Conservation (phyloP, 2,797 vertebrate species). For the Cossypha niveicapilla region DNA sequence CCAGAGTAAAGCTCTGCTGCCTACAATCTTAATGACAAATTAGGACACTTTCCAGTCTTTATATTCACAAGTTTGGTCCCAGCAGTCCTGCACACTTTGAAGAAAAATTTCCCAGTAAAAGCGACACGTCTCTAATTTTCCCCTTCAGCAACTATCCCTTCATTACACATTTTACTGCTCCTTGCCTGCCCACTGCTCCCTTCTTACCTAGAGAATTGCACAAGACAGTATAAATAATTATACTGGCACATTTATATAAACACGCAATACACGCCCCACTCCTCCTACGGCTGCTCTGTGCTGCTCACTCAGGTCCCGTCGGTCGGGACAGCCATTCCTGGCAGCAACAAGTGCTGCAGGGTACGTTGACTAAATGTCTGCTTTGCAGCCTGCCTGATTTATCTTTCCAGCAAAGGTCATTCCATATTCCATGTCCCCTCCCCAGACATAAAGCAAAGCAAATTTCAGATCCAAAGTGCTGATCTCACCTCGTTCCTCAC, state of each 20-base stretch:
- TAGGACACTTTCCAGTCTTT: neutral
- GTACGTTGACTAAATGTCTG: neutral
- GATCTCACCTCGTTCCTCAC: neutral
- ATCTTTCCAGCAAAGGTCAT: neutral
- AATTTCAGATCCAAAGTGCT: neutral
- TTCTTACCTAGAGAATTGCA: constrained; percentile 16
- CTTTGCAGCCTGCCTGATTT: neutral
- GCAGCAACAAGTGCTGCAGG: neutral
- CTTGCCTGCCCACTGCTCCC: constrained; percentile 2
- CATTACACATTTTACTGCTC: neutral
- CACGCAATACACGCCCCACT: neutral
- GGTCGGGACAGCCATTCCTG: neutral
- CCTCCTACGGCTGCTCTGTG: neutral
- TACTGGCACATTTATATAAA: neutral
- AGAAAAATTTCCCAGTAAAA: neutral
- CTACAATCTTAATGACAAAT: neutral
- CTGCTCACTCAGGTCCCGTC: neutral
- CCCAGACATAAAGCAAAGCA: neutral
- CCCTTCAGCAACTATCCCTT: neutral
- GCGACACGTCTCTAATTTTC: neutral
- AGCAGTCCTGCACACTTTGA: neutral
- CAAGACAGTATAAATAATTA: neutral
- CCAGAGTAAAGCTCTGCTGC: neutral
- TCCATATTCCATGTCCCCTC: neutral
- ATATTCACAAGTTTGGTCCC: neutral